A percentile compares a stretch with the other conserved stretches of the same genome.
Conservation (phyloP, 2,797 vertebrate species). For the Balearica regulorum region DNA sequence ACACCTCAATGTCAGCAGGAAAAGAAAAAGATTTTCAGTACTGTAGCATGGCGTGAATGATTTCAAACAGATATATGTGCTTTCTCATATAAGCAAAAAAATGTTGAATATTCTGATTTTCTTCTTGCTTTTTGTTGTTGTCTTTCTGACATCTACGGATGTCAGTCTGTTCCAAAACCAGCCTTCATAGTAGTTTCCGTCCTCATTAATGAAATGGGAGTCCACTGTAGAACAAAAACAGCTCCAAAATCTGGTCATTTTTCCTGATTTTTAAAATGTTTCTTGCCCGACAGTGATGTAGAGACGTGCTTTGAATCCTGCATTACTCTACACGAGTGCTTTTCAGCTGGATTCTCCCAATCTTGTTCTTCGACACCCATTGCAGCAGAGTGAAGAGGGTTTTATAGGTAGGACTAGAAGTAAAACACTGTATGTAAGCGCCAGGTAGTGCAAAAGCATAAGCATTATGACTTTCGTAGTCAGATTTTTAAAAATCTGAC, state of each 20-base stretch:
- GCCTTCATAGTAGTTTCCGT: neutral
- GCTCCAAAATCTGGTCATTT: neutral
- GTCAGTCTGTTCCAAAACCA: neutral
- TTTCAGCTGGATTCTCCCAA: neutral
- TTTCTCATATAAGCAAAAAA: neutral
- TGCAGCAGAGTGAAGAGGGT: neutral
- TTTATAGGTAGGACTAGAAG: neutral
- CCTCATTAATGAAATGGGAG: neutral
- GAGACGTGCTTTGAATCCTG: neutral
- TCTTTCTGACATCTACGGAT: neutral
- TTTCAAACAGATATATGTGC: neutral
- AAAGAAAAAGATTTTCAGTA: neutral
- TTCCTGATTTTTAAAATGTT: neutral
- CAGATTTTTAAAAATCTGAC: neutral
- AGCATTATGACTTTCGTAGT: neutral
- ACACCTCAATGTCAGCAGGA: neutral
- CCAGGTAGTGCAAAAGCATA: neutral
- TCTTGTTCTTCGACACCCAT: neutral
- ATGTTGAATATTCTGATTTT: neutral
- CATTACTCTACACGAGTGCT: neutral
- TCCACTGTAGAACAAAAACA: neutral
- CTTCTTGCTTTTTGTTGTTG: neutral
- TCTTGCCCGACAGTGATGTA: neutral
- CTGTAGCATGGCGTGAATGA: neutral
- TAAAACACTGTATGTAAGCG: accelerated